A percentile compares a stretch with the other conserved stretches of the same genome.
Evolutionary conservation across 2,888 invertebrate genomes (phyloP).

Genomic region (Arge pagana): DNA sequence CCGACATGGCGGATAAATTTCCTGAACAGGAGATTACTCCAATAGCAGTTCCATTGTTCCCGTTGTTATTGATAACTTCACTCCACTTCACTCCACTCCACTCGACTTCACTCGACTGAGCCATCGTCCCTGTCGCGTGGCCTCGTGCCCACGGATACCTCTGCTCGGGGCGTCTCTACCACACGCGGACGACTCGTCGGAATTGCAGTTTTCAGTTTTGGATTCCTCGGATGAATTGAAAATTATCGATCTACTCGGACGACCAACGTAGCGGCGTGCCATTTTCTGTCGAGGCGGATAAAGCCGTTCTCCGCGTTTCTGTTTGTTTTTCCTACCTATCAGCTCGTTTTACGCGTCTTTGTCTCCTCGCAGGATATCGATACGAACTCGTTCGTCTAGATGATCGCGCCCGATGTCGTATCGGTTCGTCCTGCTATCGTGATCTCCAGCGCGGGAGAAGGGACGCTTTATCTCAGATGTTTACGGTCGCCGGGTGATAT

Average conservation of each 20-base stretch:
- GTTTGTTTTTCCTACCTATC: no score
- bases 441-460: no score
- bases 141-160: not conserved
- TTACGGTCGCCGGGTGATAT: no score
- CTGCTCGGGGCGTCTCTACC: not conserved
- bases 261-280: no score
- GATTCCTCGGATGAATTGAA: not conserved
- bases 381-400: no score
- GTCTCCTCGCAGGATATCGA: no score
- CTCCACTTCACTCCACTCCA: conserved; percentile 17
- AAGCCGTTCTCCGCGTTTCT: no score
- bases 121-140: conserved; percentile 3
- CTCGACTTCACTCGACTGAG: conserved; percentile 12
- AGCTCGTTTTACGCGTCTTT: no score
- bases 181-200: not conserved
- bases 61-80: conserved; percentile 38
- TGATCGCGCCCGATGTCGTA: no score
- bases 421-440: no score
- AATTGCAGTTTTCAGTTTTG: conserved; percentile 19
- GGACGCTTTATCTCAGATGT: no score
- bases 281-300: no score
- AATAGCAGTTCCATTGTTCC: conserved; percentile 44
- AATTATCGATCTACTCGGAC: not conserved
- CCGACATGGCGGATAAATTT: conserved; percentile 49
- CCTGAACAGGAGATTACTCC: conserved; percentile 50